These are phyloP conservation scores for Hylyphantes graminicola DNA, from an alignment of 1,140 invertebrate genomes.

Conservation along the genomic window DNA sequence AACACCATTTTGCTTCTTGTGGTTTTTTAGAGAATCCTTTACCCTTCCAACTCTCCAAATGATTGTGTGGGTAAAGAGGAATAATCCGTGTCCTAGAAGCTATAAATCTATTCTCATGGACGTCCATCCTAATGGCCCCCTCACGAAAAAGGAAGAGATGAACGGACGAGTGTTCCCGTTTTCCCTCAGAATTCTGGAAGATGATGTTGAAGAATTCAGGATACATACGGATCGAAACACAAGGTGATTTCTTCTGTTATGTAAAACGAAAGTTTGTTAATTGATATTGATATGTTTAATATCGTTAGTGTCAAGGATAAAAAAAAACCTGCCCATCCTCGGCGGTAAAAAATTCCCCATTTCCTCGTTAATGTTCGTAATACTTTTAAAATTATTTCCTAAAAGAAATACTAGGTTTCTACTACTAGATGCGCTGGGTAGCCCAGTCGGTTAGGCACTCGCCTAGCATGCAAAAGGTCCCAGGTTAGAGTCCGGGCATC, in stretches of 20 bases:
- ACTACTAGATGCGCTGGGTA: too few relatives aligned
- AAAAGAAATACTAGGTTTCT: too few relatives aligned
- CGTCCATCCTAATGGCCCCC: background rate
- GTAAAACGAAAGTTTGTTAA: background rate
- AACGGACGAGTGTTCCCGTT: conserved; percentile 17
- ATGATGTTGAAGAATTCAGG: conserved; percentile 1
- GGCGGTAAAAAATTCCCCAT: too few relatives aligned
- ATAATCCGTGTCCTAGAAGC: background rate
- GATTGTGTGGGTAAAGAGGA: conserved; percentile 6
- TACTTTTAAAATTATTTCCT: too few relatives aligned
- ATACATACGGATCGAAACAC: background rate
- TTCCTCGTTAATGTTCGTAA: too few relatives aligned
- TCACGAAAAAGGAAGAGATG: background rate
- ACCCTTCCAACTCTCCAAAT: background rate
- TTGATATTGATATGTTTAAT: background rate
- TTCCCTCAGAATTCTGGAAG: background rate
- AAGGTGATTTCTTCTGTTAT: conserved; percentile 11
- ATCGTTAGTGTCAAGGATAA: too few relatives aligned
- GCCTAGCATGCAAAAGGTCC: too few relatives aligned
- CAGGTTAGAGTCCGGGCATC: too few relatives aligned
- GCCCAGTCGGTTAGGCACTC: too few relatives aligned
- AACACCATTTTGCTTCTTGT: background rate
- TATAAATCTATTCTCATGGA: conserved; percentile 5
- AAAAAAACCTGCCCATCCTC: too few relatives aligned
- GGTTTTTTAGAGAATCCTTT: background rate